A percentile compares a stretch with the other conserved stretches of the same genome.
These are phyloP conservation scores for Bos javanicus DNA, from an alignment of 2,113 vertebrate genomes.

Conservation along the genomic window DNA sequence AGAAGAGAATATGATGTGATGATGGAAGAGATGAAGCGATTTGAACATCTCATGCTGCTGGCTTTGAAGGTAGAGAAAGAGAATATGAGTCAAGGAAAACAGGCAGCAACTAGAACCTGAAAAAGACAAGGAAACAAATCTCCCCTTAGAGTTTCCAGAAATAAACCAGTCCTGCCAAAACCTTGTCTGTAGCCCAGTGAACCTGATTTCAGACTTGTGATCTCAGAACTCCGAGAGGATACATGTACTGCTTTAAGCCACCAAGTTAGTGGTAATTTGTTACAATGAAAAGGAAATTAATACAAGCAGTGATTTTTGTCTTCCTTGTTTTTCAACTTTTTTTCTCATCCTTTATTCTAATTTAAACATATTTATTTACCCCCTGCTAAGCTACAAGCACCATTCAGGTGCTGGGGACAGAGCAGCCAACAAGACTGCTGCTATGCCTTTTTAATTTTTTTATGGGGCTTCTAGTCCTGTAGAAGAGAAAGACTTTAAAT, in stretches of 20 bases:
- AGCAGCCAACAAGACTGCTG: background rate
- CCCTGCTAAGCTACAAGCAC: background rate
- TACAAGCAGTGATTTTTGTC: background rate
- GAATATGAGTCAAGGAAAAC: background rate
- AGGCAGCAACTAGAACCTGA: background rate
- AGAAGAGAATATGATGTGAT: background rate
- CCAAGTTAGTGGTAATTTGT: background rate
- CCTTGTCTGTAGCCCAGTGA: background rate
- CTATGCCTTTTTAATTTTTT: background rate
- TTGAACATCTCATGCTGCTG: background rate
- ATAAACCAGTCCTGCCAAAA: background rate
- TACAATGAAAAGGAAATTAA: background rate
- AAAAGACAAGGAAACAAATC: background rate
- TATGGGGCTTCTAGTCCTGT: no score
- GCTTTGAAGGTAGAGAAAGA: background rate
- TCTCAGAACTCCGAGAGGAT: background rate
- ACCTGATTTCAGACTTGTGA: background rate
- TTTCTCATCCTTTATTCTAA: background rate
- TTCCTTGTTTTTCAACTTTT: background rate
- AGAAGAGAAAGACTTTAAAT: background rate
- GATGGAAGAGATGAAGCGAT: background rate
- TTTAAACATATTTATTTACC: background rate
- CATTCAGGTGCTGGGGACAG: background rate
- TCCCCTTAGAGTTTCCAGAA: background rate
- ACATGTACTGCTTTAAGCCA: background rate